Percentiles rank a stretch among this genome's conserved stretches.
Evolutionary conservation across 2,888 invertebrate genomes (phyloP).

Genomic region (Pristionchus mayeri): DNA sequence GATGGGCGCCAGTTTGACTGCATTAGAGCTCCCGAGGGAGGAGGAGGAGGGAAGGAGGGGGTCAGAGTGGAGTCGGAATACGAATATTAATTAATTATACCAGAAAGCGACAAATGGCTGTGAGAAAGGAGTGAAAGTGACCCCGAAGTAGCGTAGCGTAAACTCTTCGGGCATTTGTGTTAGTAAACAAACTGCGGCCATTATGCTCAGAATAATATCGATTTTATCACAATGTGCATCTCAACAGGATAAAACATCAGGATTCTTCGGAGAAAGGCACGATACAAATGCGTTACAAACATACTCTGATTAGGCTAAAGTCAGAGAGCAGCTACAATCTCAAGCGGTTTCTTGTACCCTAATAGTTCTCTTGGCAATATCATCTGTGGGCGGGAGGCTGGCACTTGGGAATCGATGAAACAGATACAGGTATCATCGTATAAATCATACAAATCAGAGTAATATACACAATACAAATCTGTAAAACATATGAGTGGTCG

Average conservation of each 20-base stretch:
- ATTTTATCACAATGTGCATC: conserved; percentile 23
- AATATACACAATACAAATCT: background rate
- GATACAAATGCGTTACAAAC: background rate
- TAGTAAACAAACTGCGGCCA: background rate
- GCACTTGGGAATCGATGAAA: conserved; percentile 4
- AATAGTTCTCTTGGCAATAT: conserved; percentile 32
- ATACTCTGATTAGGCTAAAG: background rate
- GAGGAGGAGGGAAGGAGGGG: background rate
- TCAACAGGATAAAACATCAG: conserved; percentile 35
- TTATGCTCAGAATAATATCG: background rate
- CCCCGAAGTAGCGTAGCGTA: background rate
- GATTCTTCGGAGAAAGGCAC: conserved; percentile 13
- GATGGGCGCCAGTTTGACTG: conserved; percentile 10
- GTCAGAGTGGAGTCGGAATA: too few species aligned
- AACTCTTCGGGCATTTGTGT: background rate
- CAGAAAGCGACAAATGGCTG: background rate
- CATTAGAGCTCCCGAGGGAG: conserved; percentile 30
- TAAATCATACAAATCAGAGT: conserved; percentile 1
- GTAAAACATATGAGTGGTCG: background rate
- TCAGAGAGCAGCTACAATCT: background rate
- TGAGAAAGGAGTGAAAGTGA: background rate
- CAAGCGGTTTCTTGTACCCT: conserved; percentile 29
- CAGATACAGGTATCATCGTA: conserved; percentile 3
- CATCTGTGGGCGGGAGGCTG: background rate
- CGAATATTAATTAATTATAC: too few species aligned